phyloP scores from a whole-genome alignment of 2,888 invertebrate species.

The Octonoba sinensis region DNA sequence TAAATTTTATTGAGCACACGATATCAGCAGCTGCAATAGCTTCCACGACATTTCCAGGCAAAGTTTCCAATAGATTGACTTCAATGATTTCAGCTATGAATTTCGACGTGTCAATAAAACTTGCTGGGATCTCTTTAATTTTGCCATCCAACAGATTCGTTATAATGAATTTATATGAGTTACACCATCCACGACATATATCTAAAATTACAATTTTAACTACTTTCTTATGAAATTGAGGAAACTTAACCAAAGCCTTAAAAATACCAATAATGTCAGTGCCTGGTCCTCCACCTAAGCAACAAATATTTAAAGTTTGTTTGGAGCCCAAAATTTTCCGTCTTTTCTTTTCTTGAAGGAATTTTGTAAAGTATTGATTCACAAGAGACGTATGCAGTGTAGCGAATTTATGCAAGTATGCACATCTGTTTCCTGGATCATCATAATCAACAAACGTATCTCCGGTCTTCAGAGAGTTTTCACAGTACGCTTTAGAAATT shows the following conservation, averaged over 20 bases:
- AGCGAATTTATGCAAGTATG: slow-evolving; percentile 45
- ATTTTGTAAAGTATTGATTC: slow-evolving; percentile 26
- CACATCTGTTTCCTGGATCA: slow-evolving; percentile 34
- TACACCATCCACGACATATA: slow-evolving; percentile 47
- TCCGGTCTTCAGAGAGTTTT: slow-evolving; percentile 18
- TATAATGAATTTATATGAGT: slow-evolving; percentile 35
- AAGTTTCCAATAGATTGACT: slow-evolving; percentile 22
- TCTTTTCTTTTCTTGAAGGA: not conserved
- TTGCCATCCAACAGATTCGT: slow-evolving; percentile 24
- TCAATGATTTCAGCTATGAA: slow-evolving; percentile 29
- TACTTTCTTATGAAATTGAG: slow-evolving; percentile 23
- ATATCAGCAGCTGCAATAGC: slow-evolving; percentile 41
- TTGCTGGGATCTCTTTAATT: slow-evolving; percentile 22
- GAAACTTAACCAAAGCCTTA: slow-evolving; percentile 18
- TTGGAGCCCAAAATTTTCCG: not conserved
- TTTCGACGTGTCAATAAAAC: slow-evolving; percentile 17
- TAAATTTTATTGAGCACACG: slow-evolving; percentile 50
- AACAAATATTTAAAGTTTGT: slow-evolving; percentile 29
- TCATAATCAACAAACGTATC: slow-evolving; percentile 42
- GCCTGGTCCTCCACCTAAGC: slow-evolving; percentile 47
- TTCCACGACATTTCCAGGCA: slow-evolving; percentile 14
- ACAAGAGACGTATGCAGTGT: slow-evolving; percentile 29
- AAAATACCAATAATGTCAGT: slow-evolving; percentile 45
- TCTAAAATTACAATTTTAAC: slow-evolving; percentile 35
- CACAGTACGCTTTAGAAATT: slow-evolving; percentile 23